Evolutionary conservation across 2,113 vertebrate genomes (phyloP), one percentile per base, ranked within the genome.

Genomic region (Nothobranchius kuhntae): DNA sequence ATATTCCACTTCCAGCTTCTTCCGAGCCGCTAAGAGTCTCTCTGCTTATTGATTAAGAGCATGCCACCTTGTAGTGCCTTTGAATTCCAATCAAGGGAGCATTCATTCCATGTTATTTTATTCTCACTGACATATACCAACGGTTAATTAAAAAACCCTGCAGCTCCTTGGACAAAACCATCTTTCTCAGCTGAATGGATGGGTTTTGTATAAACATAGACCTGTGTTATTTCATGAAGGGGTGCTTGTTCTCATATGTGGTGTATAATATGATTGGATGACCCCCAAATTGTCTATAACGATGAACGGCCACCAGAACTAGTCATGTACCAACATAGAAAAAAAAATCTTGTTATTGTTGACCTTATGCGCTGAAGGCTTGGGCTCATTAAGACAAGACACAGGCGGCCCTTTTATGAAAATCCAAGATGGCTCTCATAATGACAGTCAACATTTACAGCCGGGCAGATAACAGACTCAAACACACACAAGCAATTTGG

Each of bases 41-140:
- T 24, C 30, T 72, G 68, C 13, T 48, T 68, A 77, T 61, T 79
- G 76, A 82, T 71, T 73, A 61, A 64, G 52, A 71, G 45, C 36
- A 50, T 57, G 67, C 61, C 63, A 47, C 26, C 17, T 59, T 30
- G 14, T 13, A 64, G 35, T 47, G 42, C 15, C 24, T 56, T 12
- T 69, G 48, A 69, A 73, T 73, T n/a, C 36, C 24, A 78, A 68
- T 70, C 59, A 68, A 58, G 47, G 17, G 15, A 13, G 50, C 10
- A 44, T 61, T 77, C 21, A 38, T 51, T 64, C 48, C n/a, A 2
- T 54, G 13, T 5, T 21, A 38, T 36, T 65, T 63, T 26, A 15
- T 40, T 30, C 36, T 35, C 8, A 21, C 15, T 6, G 45, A n/a
- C 24, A 30, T n/a, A 30, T 15, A 47, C 9, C 12, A 48, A 60